phyloP scores from a whole-genome alignment of 2,113 vertebrate genomes.

The Chaetops frenatus region DNA sequence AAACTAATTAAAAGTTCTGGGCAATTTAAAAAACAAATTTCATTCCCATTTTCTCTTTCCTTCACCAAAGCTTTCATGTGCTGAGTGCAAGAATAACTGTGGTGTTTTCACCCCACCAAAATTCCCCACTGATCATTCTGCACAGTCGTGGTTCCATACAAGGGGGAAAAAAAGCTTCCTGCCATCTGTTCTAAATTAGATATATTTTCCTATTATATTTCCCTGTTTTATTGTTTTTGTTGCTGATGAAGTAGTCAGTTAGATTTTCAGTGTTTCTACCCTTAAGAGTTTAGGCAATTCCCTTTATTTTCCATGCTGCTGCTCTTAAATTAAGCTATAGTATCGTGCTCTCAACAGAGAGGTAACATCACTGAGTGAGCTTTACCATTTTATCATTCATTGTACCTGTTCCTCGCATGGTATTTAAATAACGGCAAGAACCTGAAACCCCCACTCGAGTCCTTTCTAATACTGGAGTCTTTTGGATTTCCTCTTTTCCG shows the following conservation, averaged over 20 bases:
- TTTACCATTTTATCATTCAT: background rate
- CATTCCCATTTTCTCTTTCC: background rate
- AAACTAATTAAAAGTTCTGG: background rate
- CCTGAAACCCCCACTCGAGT: background rate
- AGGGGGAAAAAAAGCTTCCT: background rate
- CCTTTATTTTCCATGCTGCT: background rate
- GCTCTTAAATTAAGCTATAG: background rate
- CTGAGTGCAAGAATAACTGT: conserved; percentile 44
- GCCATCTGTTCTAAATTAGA: conserved; percentile 62
- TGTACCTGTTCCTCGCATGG: background rate
- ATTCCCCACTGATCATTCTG: conserved; percentile 42
- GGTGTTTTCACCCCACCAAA: conserved; percentile 33
- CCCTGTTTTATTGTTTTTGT: conserved; percentile 23
- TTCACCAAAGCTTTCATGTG: conserved; percentile 34
- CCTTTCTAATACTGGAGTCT: background rate
- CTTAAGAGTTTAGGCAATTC: background rate
- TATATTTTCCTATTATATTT: conserved; percentile 34
- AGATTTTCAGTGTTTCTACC: conserved; percentile 16
- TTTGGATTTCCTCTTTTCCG: background rate
- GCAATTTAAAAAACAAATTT: background rate
- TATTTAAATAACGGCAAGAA: background rate
- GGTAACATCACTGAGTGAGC: fast-evolving
- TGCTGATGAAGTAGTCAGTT: conserved; percentile 25
- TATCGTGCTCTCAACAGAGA: background rate
- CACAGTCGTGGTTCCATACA: conserved; percentile 40